Conservation (phyloP, 2,888 invertebrate genomes). For the Troilus luridus region DNA sequence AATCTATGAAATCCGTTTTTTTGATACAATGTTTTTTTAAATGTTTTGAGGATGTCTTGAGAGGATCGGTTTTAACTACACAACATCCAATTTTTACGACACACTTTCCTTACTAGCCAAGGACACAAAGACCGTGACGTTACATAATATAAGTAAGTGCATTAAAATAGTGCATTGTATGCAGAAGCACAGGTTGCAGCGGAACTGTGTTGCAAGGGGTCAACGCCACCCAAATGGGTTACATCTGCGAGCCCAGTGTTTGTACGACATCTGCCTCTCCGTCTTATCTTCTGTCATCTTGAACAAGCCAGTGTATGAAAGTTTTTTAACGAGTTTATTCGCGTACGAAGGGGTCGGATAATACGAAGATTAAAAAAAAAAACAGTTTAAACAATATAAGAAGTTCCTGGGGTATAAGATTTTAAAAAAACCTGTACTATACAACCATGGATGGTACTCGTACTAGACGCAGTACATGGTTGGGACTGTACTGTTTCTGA, state of each 20-base stretch:
- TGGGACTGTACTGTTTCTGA: no score
- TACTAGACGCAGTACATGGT: no score
- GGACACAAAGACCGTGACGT: not conserved
- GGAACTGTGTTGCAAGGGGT: slow-evolving; percentile 18
- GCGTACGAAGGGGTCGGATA: no score
- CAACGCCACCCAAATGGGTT: slow-evolving; percentile 19
- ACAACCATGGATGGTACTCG: no score
- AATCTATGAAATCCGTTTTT: no score
- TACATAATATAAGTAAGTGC: not conserved
- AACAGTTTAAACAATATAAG: no score
- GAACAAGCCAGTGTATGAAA: not conserved
- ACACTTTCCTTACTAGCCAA: not conserved
- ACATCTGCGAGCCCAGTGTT: slow-evolving; percentile 15
- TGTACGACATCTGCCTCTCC: not conserved
- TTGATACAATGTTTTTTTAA: no score
- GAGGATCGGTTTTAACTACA: not conserved
- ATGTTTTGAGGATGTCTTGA: not conserved
- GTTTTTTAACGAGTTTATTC: not conserved
- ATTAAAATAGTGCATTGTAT: slow-evolving; percentile 7
- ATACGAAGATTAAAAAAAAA: no score
- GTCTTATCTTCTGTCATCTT: not conserved
- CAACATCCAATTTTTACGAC: not conserved
- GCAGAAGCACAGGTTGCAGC: not conserved
- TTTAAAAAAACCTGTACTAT: no score
- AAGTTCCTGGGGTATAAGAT: no score